Evolutionary conservation across 30 jellyfish, hydroid and myxozoan species (phyloP).

Genomic region (Chrysaora quinquecirrha): DNA sequence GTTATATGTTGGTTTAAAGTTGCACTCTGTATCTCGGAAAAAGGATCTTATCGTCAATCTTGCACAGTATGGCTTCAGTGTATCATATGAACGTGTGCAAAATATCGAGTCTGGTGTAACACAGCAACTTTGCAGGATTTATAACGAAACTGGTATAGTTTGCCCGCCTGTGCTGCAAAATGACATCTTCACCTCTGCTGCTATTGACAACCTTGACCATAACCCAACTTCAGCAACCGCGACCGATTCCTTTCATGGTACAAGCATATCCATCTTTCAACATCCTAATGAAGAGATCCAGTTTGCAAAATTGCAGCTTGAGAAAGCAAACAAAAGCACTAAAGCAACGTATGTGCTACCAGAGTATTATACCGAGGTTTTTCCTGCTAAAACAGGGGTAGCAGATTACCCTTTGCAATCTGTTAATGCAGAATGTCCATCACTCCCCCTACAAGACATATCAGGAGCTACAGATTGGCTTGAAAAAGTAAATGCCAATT

Average conservation of each 20-base stretch:
- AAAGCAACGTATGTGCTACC: not conserved
- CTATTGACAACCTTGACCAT: constrained; percentile 28
- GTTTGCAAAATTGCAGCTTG: not conserved
- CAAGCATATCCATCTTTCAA: constrained; percentile 33
- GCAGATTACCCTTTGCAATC: not conserved
- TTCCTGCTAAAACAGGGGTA: not conserved
- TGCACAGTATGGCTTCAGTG: not conserved
- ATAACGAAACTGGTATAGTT: constrained; percentile 15
- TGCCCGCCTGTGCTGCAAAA: constrained; percentile 24
- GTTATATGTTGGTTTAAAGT: not conserved
- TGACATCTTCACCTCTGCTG: constrained; percentile 5
- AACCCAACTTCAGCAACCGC: constrained; percentile 25
- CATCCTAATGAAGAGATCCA: not conserved
- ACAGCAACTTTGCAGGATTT: not conserved
- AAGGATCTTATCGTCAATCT: not conserved
- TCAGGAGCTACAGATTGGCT: not conserved
- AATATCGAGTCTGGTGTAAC: not conserved
- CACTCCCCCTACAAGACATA: not conserved
- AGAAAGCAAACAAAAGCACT: not conserved
- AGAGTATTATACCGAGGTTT: not conserved
- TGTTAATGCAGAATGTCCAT: not conserved
- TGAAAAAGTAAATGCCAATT: not conserved
- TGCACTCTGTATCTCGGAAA: not conserved
- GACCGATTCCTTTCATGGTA: constrained; percentile 3
- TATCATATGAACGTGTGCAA: not conserved